Base-by-base conservation (phyloP, 1,140 invertebrate species). In the Drosophila nikananu region DNA sequence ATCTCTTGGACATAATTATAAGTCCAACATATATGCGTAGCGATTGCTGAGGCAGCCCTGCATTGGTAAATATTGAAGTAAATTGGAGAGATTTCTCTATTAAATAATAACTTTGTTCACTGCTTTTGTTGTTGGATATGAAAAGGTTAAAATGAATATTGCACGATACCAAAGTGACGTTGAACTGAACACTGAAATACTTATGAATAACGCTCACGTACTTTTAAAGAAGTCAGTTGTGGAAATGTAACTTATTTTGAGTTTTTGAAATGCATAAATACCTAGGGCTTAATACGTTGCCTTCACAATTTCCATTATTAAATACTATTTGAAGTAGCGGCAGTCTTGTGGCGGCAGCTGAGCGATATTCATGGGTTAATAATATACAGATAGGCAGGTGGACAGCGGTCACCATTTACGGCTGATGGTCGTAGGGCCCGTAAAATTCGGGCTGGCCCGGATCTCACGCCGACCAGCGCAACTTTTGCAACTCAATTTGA, bases 401-500 rank as follows among this genome's bases (percentile, higher is more conserved):
- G 13, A 35, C 25, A 19, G 10, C 2, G 8, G 5, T 23, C 15
- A 19, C 10, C 13, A 19, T 21, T 60, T 46, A 73, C n/a, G 54
- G 49, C 13, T 21, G 54, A 27, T 27, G 42, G 17, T 73, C 44
- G 37, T 73, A 73, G 15, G 37, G 55, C 68, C 68, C 71, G 39
- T 30, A 73, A 23, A 61, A 73, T 0, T 73, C 68, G 71, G 68
- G 42, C 55, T 61, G 67, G 4, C 12, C 42, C 46, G 71, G 55
- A 73, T 73, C 71, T 73, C 71, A 73, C 71, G 71, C 44, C 80
- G 94, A 94, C 96, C 95, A 97, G 77, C 96, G 95, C 51, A 96
- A 95, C 92, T 96, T 97, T 92, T 98, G 97, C 81, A 97, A 93
- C 86, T 97, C 97, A 83, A 98, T 98, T 94, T 98, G 97, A 15